Conservation (phyloP, 2,113 vertebrate genomes). For the Ahaetulla prasina region DNA sequence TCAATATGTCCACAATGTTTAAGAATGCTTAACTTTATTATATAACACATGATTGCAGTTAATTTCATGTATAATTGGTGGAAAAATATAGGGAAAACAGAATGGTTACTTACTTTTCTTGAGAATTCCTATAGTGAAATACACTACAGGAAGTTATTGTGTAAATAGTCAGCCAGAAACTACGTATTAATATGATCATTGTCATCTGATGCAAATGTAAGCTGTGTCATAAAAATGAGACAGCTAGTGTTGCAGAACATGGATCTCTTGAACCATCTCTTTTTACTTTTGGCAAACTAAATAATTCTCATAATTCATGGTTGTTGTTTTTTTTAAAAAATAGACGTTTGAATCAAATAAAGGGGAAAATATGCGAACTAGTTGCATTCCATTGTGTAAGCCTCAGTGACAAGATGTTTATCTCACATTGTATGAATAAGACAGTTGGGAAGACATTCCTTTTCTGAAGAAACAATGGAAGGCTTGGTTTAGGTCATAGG, state of each 20-base stretch:
- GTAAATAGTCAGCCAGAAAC: neutral
- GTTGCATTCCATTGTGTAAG: slow-evolving; percentile 12
- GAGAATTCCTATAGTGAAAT: neutral
- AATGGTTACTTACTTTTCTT: neutral
- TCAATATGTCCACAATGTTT: neutral
- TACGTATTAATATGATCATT: neutral
- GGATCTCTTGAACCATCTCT: neutral
- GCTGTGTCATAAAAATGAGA: neutral
- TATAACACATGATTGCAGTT: too few relatives aligned
- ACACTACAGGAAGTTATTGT: neutral
- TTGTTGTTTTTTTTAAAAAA: neutral
- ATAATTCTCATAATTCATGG: neutral
- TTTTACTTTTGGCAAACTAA: neutral
- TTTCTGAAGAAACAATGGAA: slow-evolving; percentile 1
- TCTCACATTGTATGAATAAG: slow-evolving; percentile 4
- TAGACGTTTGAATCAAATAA: neutral
- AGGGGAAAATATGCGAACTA: slow-evolving; percentile 6
- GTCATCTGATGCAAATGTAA: neutral
- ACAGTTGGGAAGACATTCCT: slow-evolving; percentile 4
- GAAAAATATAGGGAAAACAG: neutral
- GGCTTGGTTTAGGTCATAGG: neutral
- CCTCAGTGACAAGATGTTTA: slow-evolving; percentile 1
- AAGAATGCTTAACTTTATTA: neutral
- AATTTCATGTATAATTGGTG: neutral
- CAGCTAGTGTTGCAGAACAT: neutral